A percentile compares a stretch with the other conserved stretches of the same genome.
phyloP scores from a whole-genome alignment of 2,888 invertebrate genomes.

The Cheilosia pagana region DNA sequence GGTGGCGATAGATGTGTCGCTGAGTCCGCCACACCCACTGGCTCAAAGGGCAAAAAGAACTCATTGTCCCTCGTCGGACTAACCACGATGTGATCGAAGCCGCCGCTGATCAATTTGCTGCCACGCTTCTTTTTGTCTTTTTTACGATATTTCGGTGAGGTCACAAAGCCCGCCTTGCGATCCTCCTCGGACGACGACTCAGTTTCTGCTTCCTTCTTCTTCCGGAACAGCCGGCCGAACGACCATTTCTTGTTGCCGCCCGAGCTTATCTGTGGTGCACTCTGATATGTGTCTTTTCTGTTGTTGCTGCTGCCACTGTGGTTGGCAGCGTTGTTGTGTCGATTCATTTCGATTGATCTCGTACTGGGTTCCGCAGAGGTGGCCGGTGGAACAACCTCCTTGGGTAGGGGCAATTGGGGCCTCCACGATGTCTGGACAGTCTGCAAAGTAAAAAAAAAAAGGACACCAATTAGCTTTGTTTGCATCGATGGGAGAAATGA shows the following conservation, averaged over 20 bases:
- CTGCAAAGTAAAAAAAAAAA: constrained; percentile 76
- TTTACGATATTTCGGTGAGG: constrained; percentile 78
- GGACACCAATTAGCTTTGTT: constrained; percentile 14
- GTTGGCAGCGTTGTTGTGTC: constrained; percentile 75
- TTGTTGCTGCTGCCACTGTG: constrained; percentile 73
- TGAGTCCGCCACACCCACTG: constrained; percentile 76
- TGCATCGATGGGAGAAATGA: not conserved
- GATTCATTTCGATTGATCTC: constrained; percentile 76
- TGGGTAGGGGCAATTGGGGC: constrained; percentile 83
- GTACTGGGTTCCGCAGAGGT: constrained; percentile 76
- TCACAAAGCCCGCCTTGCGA: constrained; percentile 82
- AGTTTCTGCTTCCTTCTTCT: constrained; percentile 87
- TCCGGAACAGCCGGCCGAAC: constrained; percentile 90
- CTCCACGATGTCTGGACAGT: constrained; percentile 84
- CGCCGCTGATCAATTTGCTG: constrained; percentile 84
- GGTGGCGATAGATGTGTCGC: constrained; percentile 42
- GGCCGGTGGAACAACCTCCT: constrained; percentile 80
- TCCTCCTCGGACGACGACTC: constrained; percentile 83
- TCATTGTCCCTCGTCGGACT: constrained; percentile 83
- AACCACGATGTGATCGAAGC: constrained; percentile 88
- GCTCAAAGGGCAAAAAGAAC: constrained; percentile 82
- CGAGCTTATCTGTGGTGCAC: constrained; percentile 80
- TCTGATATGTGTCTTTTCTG: constrained; percentile 82
- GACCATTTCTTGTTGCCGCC: constrained; percentile 88
- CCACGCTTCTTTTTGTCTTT: constrained; percentile 84